Base-by-base conservation (phyloP, 2,113 vertebrate species). In the Thamnophis sirtalis region DNA sequence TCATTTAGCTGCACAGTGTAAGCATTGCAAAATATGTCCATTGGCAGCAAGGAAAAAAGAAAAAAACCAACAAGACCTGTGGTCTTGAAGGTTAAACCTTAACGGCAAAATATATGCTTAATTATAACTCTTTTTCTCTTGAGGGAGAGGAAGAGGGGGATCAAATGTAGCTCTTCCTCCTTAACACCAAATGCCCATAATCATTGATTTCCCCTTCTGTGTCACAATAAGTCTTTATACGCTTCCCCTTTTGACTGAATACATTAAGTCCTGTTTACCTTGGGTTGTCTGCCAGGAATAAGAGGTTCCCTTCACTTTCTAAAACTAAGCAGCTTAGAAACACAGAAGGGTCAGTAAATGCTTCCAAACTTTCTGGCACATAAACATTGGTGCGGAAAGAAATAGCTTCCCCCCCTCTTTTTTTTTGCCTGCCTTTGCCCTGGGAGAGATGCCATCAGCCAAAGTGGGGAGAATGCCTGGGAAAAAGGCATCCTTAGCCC, bases 241-340 rank as follows among this genome's bases (percentile, higher is more conserved):
- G 22, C 87, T 0, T 68, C 63, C 13, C 91, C 56, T 92, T 22
- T 60, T 55, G 28, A 10, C 68, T 7, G 38, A 89, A 93, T 2
- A 92, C 96, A 90, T n/a, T 87, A 80, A 90, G 95, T 87, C 88
- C 94, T 90, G 38, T 60, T 19, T 60, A 2, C 80, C 93, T 93
- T 93, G 94, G 96, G 95, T 95, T 4, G 0, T 33, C 94, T 92
- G 96, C 96, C 89, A 0, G 93, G 93, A 50, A 92, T 90, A 50
- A 84, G 96, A 93, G 94, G 50, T n/a, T 91, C 93, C 95, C 90
- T 5, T 58, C 58, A 0, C 9, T 9, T 68, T 73, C 85, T 0
- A 1, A n/a, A 94, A 94, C 95, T 94, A 60, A 91, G 92, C 94
- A 89, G 68, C 90, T 95, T 60, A 3, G 1, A 26, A 13, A 92